Evolutionary conservation across 2,888 invertebrate genomes (phyloP).

Genomic region (Pandemis heparana): DNA sequence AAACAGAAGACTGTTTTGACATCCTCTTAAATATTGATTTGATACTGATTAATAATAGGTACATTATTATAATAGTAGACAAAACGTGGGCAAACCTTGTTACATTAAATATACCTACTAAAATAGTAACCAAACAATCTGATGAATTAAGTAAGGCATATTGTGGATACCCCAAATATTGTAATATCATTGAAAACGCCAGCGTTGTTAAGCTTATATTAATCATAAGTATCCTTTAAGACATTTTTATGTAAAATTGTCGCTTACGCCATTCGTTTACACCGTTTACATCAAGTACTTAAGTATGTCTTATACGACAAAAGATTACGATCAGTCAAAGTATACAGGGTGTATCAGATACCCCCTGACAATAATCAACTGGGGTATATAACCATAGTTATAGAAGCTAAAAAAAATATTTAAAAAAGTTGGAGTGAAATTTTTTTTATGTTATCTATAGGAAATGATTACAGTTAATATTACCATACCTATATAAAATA

Average conservation of each 20-base stretch:
- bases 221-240: background rate
- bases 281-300: background rate
- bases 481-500: too few relatives aligned
- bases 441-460: too few relatives aligned
- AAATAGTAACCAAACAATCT: background rate
- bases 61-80: background rate
- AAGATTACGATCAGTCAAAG: background rate
- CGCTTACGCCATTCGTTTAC: background rate
- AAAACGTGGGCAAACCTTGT: background rate
- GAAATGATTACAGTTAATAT: too few relatives aligned
- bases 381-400: too few relatives aligned
- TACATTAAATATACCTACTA: background rate
- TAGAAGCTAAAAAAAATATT: too few relatives aligned
- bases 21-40: background rate
- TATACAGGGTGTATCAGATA: too few relatives aligned
- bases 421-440: too few relatives aligned
- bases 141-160: background rate
- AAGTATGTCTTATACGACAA: background rate
- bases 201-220: background rate
- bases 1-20: background rate
- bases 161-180: conserved; percentile 1
- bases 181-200: background rate
- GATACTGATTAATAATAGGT: background rate
- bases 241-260: background rate
- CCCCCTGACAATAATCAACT: too few relatives aligned